These are phyloP conservation scores for Aspidiotus rigidus DNA, from an alignment of 2,888 invertebrate species.

Conservation along the genomic window DNA sequence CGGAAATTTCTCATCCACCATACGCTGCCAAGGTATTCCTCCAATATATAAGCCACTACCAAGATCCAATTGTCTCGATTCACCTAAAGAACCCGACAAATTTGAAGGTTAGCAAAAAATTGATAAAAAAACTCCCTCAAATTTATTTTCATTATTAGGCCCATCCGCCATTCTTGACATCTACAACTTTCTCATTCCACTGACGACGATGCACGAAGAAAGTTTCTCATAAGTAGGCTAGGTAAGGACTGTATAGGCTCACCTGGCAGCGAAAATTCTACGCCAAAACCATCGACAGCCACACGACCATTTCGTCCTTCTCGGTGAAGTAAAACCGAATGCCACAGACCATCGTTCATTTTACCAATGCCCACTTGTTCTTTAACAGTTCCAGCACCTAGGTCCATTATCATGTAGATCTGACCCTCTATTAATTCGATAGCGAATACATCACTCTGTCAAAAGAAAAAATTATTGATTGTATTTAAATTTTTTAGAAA, in stretches of 20 bases:
- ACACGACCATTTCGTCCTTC: slow-evolving; percentile 76
- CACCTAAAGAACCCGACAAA: slow-evolving; percentile 50
- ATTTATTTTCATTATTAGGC: too few relatives aligned
- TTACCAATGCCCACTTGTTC: slow-evolving; percentile 70
- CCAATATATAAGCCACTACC: slow-evolving; percentile 84
- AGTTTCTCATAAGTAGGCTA: too few relatives aligned
- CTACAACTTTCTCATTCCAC: too few relatives aligned
- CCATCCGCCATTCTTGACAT: too few relatives aligned
- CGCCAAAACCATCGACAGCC: slow-evolving; percentile 76
- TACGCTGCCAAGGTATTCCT: slow-evolving; percentile 50
- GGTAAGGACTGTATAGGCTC: slow-evolving; percentile 34
- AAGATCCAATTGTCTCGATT: slow-evolving; percentile 76
- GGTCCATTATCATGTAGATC: slow-evolving; percentile 81
- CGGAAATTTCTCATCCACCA: slow-evolving; percentile 48
- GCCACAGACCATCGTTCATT: slow-evolving; percentile 88
- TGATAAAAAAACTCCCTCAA: too few relatives aligned
- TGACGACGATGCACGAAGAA: too few relatives aligned
- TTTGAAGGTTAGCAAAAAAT: too few relatives aligned
- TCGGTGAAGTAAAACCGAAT: slow-evolving; percentile 74
- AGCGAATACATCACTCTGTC: slow-evolving; percentile 80
- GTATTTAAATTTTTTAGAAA: not conserved
- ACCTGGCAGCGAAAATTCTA: slow-evolving; percentile 83
- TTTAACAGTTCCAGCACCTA: slow-evolving; percentile 83
- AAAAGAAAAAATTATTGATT: slow-evolving; percentile 32
- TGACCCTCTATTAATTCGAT: slow-evolving; percentile 90